Conservation (phyloP, 2,113 vertebrate species). For the Cyprinodon tularosa region DNA sequence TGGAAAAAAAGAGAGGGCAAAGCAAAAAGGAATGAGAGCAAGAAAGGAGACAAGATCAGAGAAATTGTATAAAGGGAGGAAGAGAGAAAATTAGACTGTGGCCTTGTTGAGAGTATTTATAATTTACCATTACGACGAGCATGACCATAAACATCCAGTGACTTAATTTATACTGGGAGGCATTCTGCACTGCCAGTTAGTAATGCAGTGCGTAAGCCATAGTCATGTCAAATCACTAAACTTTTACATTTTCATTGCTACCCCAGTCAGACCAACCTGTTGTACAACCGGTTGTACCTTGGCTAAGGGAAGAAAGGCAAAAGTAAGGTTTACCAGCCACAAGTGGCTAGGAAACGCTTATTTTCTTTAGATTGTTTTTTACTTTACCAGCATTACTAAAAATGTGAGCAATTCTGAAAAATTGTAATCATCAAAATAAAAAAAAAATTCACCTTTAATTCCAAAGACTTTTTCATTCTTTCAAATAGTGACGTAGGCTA, state of each 20-base stretch:
- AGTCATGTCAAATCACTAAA: conserved; percentile 88
- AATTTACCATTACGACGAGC: conserved; percentile 79
- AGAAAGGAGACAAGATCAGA: conserved; percentile 15
- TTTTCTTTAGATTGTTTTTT: too few species aligned
- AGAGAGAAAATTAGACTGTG: conserved; percentile 80
- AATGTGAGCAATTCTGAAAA: too few species aligned
- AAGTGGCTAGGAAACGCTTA: too few species aligned
- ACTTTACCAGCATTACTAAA: too few species aligned
- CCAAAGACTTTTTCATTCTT: too few species aligned
- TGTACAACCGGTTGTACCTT: too few species aligned
- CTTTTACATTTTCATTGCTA: conserved; percentile 63
- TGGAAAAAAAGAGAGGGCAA: conserved; percentile 7
- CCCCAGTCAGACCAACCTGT: conserved; percentile 55
- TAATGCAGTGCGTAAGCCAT: conserved; percentile 73
- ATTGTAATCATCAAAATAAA: conserved; percentile 27
- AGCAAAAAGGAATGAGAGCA: not conserved
- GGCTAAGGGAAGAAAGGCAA: too few species aligned
- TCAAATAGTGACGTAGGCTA: too few species aligned
- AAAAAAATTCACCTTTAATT: conserved; percentile 52
- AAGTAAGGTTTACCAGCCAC: too few species aligned
- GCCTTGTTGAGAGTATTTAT: conserved; percentile 50
- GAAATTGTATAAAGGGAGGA: not conserved
- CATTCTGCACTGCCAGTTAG: conserved; percentile 29
- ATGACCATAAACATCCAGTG: conserved; percentile 89
- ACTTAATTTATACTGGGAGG: conserved; percentile 60